Base-by-base conservation (phyloP, 2,113 vertebrate species). In the Aldabrachelys gigantea region DNA sequence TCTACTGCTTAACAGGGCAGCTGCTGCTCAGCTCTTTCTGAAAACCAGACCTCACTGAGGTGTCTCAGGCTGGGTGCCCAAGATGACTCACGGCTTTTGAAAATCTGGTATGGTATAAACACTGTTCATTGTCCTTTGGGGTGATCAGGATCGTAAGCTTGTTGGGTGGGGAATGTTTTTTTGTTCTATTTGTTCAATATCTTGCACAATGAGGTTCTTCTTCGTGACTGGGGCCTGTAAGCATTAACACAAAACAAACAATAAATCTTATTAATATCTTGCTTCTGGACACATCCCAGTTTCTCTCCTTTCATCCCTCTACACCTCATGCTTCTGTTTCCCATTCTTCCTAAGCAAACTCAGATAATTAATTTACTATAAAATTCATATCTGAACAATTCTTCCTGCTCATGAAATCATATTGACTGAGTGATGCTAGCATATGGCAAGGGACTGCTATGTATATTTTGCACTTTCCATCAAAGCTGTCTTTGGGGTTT, bases 251-350 rank as follows among this genome's bases (percentile, higher is more conserved):
- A 31, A 47, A 27, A 44, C n/a, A 92, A 35, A 57, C 69, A 78
- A 75, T 52, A 81, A 84, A 65, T 0, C 0, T 38, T n/a, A 47
- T 78, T 38, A 16, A 16, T 22, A 56, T 0, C 0, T 75, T 50
- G 10, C 44, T 89, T 56, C 79, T 84, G 54, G 80, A 59, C 83
- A 57, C 86, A 24, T 50, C 62, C 62, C 16, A 9, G 5, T n/a
- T 35, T 69, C 62, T 69, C 62, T n/a, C 35, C 31, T 19, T n/a
- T n/a, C 16, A 17, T 9, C 8, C 16, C 31, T 35, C 31, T n/a
- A 12, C 16, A 27, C 57, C 62, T n/a, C 35, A 19, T 21, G 13
- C 31, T 65, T 16, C 16, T 21, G 16, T 9, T n/a, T 35, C 62
- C 29, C 29, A 3, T 62, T 62, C 59, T 62, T 62, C 29, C 13